These are phyloP conservation scores for Callospermophilus lateralis DNA, from an alignment of 2,113 vertebrate genomes.

Conservation along the genomic window DNA sequence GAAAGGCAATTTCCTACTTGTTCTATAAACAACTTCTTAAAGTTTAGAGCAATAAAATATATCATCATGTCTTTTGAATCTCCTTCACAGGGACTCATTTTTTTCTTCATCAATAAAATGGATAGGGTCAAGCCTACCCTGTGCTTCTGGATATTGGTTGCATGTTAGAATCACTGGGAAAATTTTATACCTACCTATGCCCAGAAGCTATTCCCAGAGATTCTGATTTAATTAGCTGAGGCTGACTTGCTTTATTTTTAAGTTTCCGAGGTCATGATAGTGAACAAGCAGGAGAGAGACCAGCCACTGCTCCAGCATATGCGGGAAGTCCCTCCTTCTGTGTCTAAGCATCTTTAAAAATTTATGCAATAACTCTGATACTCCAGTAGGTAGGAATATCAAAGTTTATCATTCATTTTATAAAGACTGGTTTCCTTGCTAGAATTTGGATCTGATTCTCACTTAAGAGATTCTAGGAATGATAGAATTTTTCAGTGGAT, in stretches of 20 bases:
- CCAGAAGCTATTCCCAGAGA: not conserved
- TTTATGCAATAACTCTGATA: not conserved
- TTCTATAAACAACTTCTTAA: not conserved
- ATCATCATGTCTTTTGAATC: not conserved
- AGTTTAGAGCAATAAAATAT: not conserved
- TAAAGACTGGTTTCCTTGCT: not conserved
- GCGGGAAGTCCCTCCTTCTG: not conserved
- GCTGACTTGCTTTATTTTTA: not conserved
- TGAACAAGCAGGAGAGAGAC: not conserved
- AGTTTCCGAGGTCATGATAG: not conserved
- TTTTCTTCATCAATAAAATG: not conserved
- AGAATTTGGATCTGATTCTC: not conserved
- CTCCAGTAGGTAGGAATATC: not conserved
- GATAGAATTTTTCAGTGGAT: not conserved
- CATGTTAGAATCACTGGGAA: not conserved
- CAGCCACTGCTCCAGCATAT: not conserved
- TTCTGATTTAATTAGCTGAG: not conserved
- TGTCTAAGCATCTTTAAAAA: not conserved
- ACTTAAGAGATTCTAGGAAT: not conserved
- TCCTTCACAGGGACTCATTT: not conserved
- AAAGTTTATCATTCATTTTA: constrained; percentile 36
- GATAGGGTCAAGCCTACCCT: not conserved
- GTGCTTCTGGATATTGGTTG: not conserved
- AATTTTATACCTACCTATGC: not conserved
- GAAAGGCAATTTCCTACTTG: not conserved